phyloP scores from a whole-genome alignment of 2,797 vertebrate species.

The Chrysocyon brachyurus region DNA sequence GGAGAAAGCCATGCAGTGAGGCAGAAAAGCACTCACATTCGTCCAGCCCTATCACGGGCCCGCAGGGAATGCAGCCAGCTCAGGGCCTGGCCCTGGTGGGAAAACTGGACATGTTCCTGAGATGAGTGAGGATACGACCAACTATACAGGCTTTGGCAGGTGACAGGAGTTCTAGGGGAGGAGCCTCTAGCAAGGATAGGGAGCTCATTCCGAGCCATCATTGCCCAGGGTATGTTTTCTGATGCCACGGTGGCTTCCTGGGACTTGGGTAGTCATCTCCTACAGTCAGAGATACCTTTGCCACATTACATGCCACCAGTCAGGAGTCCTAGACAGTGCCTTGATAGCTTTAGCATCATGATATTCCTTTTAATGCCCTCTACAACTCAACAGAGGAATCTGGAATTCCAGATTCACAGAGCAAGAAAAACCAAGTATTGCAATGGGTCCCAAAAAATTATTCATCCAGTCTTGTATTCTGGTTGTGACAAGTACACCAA shows the following conservation, averaged over 20 bases:
- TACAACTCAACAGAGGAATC: not conserved
- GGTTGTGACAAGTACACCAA: not conserved
- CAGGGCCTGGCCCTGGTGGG: not conserved
- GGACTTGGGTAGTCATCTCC: not conserved
- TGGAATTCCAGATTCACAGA: not conserved
- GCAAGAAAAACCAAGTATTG: not conserved
- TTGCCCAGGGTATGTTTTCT: not conserved
- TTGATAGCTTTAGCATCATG: not conserved
- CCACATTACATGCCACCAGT: not conserved
- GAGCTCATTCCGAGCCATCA: accelerated
- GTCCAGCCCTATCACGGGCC: not conserved
- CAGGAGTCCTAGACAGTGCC: not conserved
- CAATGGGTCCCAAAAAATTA: not conserved
- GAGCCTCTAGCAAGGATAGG: not conserved
- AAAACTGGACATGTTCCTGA: not conserved
- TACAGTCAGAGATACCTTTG: not conserved
- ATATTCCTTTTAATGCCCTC: not conserved
- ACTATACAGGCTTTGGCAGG: not conserved
- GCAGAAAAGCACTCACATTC: not conserved
- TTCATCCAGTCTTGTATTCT: not conserved
- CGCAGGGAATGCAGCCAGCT: accelerated
- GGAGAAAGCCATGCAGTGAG: not conserved
- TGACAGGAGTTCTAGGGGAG: accelerated
- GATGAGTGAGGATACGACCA: not conserved
- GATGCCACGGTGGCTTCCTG: not conserved